Percentiles rank a stretch among this genome's conserved stretches.
Conservation (phyloP, 2,888 invertebrate genomes). For the Entomobrya proxima region DNA sequence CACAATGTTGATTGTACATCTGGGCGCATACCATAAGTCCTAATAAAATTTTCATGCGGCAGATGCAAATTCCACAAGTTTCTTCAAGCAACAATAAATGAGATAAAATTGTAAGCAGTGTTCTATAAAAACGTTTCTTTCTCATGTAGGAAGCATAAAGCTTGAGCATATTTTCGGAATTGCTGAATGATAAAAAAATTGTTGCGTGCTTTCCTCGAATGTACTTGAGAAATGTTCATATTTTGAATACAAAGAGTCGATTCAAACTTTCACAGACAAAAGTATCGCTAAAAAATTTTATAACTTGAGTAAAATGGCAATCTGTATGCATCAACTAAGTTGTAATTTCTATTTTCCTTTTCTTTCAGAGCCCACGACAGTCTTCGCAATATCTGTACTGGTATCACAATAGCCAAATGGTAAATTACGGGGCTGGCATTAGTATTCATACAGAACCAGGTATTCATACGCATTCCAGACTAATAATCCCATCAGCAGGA, state of each 20-base stretch:
- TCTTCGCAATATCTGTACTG: conserved; percentile 95
- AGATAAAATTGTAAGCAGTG: neutral
- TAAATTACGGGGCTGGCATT: conserved; percentile 87
- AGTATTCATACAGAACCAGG: conserved; percentile 88
- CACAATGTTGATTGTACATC: neutral
- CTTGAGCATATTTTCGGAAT: neutral
- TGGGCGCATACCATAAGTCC: no score
- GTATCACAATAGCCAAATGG: conserved; percentile 96
- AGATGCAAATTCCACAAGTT: conserved; percentile 26
- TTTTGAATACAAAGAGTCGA: neutral
- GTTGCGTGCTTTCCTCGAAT: no score
- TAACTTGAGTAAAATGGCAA: neutral
- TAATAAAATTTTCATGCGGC: conserved; percentile 26
- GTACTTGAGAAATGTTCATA: no score
- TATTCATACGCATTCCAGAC: conserved; percentile 83
- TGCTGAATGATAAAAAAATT: no score
- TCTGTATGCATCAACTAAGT: neutral
- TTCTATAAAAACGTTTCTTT: neutral
- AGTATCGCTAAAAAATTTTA: neutral
- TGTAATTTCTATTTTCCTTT: neutral
- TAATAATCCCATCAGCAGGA: conserved; percentile 77
- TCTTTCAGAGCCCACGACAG: conserved; percentile 83
- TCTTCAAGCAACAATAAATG: neutral
- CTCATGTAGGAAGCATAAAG: neutral
- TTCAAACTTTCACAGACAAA: neutral